Base-by-base conservation (phyloP, 2,888 invertebrate genomes). In the Pseudolycoriella hygida region DNA sequence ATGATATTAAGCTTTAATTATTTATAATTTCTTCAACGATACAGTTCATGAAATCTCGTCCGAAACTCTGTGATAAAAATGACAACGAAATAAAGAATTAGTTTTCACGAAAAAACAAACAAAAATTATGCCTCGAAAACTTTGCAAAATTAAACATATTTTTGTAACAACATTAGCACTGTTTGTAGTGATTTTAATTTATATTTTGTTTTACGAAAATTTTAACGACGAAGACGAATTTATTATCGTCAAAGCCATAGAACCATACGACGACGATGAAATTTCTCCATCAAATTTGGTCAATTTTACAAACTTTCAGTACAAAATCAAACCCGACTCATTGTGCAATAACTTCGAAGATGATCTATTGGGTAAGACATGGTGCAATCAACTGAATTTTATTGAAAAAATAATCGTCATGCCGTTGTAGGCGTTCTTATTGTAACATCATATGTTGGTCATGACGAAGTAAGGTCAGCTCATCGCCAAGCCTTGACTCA, bases 371-470 rank as follows among this genome's bases (percentile, higher is more conserved):
- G 34, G 34, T 34, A 12, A 34, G 34, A 34, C 34, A 4, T 14
- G 15, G 4, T 34, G 15, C 12, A 34, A 3, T 34, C n/a, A 34
- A 14, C 3, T 34, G 3, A 14, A 14, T 8, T 34, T 34, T 34
- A 4, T 12, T 34, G 11, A 34, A 34, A 12, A 34, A 34, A 34
- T 34, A 12, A 8, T 34, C 11, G 34, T 34, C 4, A 4, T 12
- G 12, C 34, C 4, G 6, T 46, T 47, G 18, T 40, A 65, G 64
- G 60, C 38, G 52, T 64, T 42, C 67, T 78, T 44, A 68, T 86
- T 46, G 73, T 86, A 18, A 85, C 85, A 12, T 86, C 85, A 1
- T 82, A 82, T 62, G 78, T 77, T 15, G 80, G 78, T 0, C 77
- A 86, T 60, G 70, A 77, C 25, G 74, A 77, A 53, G 60, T 76